Conservation (phyloP, 1,140 invertebrate species). For the Mylabris phalerata region DNA sequence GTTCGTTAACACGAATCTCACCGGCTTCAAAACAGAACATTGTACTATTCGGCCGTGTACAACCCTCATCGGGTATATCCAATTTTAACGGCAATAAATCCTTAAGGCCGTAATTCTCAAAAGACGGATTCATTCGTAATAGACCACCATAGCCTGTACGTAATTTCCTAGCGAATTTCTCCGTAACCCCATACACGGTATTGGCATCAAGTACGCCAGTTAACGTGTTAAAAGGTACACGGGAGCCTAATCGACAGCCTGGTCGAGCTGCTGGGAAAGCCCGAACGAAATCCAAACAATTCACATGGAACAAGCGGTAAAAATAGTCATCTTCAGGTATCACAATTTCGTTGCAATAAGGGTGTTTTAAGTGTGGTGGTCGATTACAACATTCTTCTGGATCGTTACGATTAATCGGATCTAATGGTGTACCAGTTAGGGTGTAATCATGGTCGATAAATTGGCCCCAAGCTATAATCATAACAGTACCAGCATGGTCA, state of each 20-base stretch:
- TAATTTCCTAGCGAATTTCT: constrained; percentile 70
- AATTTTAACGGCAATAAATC: constrained; percentile 84
- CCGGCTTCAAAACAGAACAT: constrained; percentile 92
- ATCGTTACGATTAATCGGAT: constrained; percentile 76
- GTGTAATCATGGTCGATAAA: constrained; percentile 94
- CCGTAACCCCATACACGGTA: constrained; percentile 77
- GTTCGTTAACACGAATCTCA: constrained; percentile 91
- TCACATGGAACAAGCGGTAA: constrained; percentile 75
- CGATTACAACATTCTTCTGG: constrained; percentile 82
- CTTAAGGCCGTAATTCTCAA: constrained; percentile 79
- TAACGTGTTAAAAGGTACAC: constrained; percentile 73
- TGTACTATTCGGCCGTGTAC: constrained; percentile 75
- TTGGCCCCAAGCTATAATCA: constrained; percentile 91
- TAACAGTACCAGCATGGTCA: constrained; percentile 88
- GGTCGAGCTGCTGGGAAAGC: constrained; percentile 76
- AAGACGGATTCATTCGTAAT: constrained; percentile 81
- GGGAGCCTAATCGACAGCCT: constrained; percentile 68
- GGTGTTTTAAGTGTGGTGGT: constrained; percentile 70
- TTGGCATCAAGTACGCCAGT: constrained; percentile 78
- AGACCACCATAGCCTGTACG: constrained; percentile 70
- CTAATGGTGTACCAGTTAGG: constrained; percentile 75
- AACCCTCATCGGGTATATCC: constrained; percentile 88
- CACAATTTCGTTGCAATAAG: constrained; percentile 84
- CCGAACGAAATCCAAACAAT: constrained; percentile 82
- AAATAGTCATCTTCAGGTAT: constrained; percentile 89